These are phyloP conservation scores for Mizuhopecten yessoensis DNA, from an alignment of 1,140 invertebrate genomes.

Conservation along the genomic window DNA sequence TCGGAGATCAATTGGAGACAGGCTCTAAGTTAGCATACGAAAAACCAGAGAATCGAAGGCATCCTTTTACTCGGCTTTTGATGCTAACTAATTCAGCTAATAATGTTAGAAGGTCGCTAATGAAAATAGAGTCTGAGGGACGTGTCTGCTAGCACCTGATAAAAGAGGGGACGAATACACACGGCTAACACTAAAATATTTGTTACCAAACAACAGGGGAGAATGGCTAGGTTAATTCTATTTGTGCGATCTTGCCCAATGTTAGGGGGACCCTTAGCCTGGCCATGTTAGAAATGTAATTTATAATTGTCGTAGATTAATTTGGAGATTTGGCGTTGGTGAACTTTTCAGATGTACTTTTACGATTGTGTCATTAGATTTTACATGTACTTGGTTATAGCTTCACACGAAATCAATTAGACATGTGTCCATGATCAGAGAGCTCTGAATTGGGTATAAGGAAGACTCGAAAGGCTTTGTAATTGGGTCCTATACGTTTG, in stretches of 20 bases:
- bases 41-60: slow-evolving; percentile 23
- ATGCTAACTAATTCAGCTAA: slow-evolving; percentile 31
- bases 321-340: slow-evolving; percentile 24
- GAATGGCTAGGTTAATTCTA: not conserved
- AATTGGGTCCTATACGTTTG: not conserved
- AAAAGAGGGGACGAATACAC: slow-evolving; percentile 17
- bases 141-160: slow-evolving; percentile 13
- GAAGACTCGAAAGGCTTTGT: not conserved
- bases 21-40: not conserved
- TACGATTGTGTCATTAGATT: not conserved
- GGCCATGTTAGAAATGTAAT: not conserved
- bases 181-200: slow-evolving; percentile 34
- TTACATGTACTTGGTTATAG: not conserved
- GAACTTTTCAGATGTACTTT: slow-evolving; percentile 23
- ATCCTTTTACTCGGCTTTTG: not conserved
- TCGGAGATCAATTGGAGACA: not conserved
- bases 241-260: slow-evolving; percentile 17
- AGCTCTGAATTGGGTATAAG: not conserved
- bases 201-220: slow-evolving; percentile 31
- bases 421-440: not conserved
- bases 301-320: slow-evolving; percentile 29
- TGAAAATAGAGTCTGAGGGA: slow-evolving; percentile 37
- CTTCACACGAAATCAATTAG: not conserved
- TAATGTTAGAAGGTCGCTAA: slow-evolving; percentile 38
- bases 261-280: not conserved